These are phyloP conservation scores for Cosmia trapezina DNA, from an alignment of 2,888 invertebrate species.

Conservation along the genomic window DNA sequence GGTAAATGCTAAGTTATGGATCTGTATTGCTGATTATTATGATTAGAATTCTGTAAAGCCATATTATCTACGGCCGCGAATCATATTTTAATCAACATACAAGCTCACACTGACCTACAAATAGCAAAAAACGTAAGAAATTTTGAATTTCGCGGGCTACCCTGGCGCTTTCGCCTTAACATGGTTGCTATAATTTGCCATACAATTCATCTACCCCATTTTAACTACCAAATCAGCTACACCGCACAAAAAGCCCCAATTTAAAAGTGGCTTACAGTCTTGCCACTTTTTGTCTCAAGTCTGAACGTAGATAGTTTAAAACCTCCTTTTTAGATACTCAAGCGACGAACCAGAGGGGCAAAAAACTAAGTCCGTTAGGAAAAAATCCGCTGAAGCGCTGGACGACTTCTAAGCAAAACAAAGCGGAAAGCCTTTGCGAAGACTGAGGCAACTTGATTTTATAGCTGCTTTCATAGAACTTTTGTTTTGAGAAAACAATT, in stretches of 20 bases:
- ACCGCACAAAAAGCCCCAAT: slow-evolving; percentile 4
- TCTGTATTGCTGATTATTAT: too few relatives aligned
- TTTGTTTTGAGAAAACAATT: slow-evolving; percentile 35
- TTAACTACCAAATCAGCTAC: neutral
- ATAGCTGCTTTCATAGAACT: neutral
- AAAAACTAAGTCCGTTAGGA: slow-evolving; percentile 37
- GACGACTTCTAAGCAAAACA: slow-evolving; percentile 41
- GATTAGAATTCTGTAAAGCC: too few relatives aligned
- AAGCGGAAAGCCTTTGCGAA: slow-evolving; percentile 22
- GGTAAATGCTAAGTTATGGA: too few relatives aligned
- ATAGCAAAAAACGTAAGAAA: too few relatives aligned
- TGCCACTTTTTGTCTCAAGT: slow-evolving; percentile 21
- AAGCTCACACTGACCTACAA: too few relatives aligned
- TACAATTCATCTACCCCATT: neutral
- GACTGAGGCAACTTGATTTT: slow-evolving; percentile 27
- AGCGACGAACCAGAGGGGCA: slow-evolving; percentile 18
- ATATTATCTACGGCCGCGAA: too few relatives aligned
- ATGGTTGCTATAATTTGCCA: neutral
- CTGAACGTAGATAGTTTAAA: slow-evolving; percentile 23
- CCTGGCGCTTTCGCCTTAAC: too few relatives aligned
- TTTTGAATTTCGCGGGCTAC: too few relatives aligned
- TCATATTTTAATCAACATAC: too few relatives aligned
- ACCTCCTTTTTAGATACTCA: slow-evolving; percentile 22
- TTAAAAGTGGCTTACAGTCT: slow-evolving; percentile 16
- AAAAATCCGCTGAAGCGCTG: slow-evolving; percentile 41